Evolutionary conservation across 1,140 invertebrate genomes (phyloP).

Genomic region (Sycophaga agraensis): DNA sequence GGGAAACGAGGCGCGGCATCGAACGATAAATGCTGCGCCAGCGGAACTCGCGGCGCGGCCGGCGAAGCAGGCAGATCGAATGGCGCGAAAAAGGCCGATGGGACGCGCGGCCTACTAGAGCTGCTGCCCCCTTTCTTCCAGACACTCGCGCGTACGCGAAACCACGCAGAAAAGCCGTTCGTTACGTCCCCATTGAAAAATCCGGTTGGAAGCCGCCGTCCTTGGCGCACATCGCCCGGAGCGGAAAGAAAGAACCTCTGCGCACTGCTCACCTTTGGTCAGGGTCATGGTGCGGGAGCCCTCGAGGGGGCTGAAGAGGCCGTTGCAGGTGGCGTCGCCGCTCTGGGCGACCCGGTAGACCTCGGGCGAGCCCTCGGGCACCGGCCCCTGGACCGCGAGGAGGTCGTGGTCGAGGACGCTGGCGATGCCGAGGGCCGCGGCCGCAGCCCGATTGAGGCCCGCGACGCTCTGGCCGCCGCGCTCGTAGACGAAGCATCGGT

Average conservation of each 20-base stretch:
- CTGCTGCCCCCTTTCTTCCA: no score
- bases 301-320: conserved; percentile 76
- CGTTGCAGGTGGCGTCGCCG: conserved; percentile 86
- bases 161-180: background rate
- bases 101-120: no score
- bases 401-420: background rate
- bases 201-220: background rate
- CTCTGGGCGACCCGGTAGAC: conserved; percentile 82
- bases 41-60: no score
- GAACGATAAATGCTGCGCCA: no score
- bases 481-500: conserved; percentile 90
- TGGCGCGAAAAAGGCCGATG: no score
- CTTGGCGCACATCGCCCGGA: background rate
- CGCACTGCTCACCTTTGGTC: conserved; percentile 61
- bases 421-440: conserved; percentile 5
- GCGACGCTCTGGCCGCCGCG: conserved; percentile 60
- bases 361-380: conserved; percentile 50
- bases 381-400: conserved; percentile 32
- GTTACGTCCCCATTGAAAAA: conserved; percentile 21
- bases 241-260: no score
- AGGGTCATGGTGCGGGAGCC: conserved; percentile 75
- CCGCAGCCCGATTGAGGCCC: conserved; percentile 44
- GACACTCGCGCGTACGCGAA: no score
- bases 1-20: no score
- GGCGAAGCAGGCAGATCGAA: no score